phyloP scores from a whole-genome alignment of 2,113 vertebrate genomes.

The Acanthochromis polyacanthus region DNA sequence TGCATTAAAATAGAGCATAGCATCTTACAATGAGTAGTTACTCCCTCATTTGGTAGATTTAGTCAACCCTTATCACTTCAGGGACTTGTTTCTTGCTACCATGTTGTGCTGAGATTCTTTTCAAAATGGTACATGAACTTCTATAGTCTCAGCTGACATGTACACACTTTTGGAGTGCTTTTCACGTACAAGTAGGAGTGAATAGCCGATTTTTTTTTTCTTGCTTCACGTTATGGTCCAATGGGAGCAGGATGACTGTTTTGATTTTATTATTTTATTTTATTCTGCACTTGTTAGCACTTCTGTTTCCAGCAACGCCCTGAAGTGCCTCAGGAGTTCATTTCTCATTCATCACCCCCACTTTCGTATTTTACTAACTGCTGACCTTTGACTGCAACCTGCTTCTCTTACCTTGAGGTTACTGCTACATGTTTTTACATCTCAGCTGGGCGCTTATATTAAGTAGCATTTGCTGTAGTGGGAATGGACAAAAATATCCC shows the following conservation, averaged over 20 bases:
- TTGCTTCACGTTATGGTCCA: neutral
- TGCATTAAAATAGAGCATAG: no score
- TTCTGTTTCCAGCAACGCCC: neutral
- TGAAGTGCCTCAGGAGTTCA: neutral
- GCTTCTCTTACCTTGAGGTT: neutral
- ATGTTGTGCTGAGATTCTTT: neutral
- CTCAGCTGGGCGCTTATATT: conserved; percentile 1
- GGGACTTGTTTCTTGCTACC: neutral
- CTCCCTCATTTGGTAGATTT: neutral
- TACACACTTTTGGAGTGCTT: neutral
- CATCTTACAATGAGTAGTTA: no score
- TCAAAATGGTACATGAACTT: neutral
- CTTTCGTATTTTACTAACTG: neutral
- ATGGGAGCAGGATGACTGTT: conserved; percentile 4
- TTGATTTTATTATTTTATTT: neutral
- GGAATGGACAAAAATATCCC: conserved; percentile 14
- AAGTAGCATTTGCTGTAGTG: neutral
- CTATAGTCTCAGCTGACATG: neutral
- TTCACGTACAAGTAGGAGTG: neutral
- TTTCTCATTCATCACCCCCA: conserved; percentile 6
- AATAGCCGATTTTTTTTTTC: no score
- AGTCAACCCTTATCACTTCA: neutral
- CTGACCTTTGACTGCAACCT: conserved; percentile 10
- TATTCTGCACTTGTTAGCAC: conserved; percentile 5
- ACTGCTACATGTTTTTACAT: neutral